Evolutionary conservation across 2,797 vertebrate species (phyloP).

Genomic region (Poeciliopsis gracilis): DNA sequence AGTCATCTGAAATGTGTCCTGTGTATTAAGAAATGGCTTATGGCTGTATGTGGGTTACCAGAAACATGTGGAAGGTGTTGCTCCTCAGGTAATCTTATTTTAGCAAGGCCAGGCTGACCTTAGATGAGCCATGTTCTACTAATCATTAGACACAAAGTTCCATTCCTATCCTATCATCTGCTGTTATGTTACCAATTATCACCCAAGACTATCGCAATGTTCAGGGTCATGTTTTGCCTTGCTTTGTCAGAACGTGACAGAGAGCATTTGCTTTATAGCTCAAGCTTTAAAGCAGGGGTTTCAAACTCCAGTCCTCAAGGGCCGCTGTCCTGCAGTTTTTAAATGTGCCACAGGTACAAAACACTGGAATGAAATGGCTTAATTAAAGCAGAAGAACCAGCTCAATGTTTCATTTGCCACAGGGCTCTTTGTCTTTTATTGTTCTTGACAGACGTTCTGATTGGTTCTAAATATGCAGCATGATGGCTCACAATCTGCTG

Average conservation of each 20-base stretch:
- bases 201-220: not conserved
- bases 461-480: not conserved
- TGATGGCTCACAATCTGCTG: not conserved
- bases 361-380: too few relatives aligned
- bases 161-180: not conserved
- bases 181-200: conserved; percentile 1
- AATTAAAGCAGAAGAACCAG: not conserved
- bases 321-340: too few relatives aligned
- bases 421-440: not conserved
- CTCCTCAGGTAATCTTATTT: not conserved
- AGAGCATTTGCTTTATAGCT: not conserved
- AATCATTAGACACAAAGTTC: not conserved
- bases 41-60: not conserved
- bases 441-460: not conserved
- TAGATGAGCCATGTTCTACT: not conserved
- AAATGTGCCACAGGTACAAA: too few relatives aligned
- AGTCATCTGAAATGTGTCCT: not conserved
- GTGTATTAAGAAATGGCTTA: not conserved
- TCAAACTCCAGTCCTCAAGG: too few relatives aligned
- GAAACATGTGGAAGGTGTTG: not conserved
- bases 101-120: not conserved
- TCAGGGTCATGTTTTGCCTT: not conserved
- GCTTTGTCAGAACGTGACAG: not conserved
- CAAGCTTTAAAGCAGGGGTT: too few relatives aligned
- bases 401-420: not conserved